Base-by-base conservation (phyloP, 2,113 vertebrate genomes). In the Athene cunicularia region DNA sequence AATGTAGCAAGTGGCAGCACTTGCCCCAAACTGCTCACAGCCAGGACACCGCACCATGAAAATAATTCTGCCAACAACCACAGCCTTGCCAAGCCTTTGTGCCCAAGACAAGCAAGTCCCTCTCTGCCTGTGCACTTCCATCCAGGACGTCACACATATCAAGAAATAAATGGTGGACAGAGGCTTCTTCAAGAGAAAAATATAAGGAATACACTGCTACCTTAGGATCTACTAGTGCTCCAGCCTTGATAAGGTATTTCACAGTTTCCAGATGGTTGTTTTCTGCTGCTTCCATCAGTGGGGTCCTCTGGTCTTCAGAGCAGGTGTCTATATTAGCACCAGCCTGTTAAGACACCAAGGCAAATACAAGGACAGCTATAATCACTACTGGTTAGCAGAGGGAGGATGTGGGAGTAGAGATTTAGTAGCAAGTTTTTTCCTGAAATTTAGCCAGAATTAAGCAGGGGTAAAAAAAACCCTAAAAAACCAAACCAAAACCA, bases 321-420 rank as follows among this genome's bases (percentile, higher is more conserved):
- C 99, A 99, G 97, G 98, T 99, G 95, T 99, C 99, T 52, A 99
- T 98, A 84, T 99, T 99, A 39, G 99, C 99, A 45, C 99, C 99
- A 75, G 99, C 99, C 99, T 99, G 83, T 20, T 5, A 58, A 47
- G 88, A 68, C 63, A 33, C 24, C 85, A 94, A 91, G 76, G 47
- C 33, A 85, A 66, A 88, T 7, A 79, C 67, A 91, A 62, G 62
- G 43, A 68, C 27, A 85, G 21, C 79, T 68, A 62, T 2, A 87
- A 62, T 11, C 49, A 66, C 5, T 37, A 3, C 28, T 49, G 26
- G 14, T 50, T 4, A 80, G 71, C 84, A 94, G 32, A 75, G 58
- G 27, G 53, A 88, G 60, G 64, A 81, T 14, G 49, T 32, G 60
- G 76, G 35, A 92, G 53, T 8, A 68, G 30, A 58, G 37, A 41